Evolutionary conservation across 2,888 invertebrate species (phyloP), one percentile per base, ranked within the genome.

Genomic region (Eupithecia tripunctaria): DNA sequence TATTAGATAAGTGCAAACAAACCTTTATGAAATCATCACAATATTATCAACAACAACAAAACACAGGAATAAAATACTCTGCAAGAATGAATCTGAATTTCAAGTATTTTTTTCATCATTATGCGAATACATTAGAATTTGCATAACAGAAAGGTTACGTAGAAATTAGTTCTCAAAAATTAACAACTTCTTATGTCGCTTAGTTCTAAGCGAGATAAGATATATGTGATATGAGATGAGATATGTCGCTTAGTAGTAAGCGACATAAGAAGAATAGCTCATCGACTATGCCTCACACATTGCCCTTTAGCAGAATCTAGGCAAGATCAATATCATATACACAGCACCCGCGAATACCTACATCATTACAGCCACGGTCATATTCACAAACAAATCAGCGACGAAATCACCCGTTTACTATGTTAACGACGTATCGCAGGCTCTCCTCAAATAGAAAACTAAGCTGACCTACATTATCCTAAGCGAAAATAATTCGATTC

Each of bases 401-500:
- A 72, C 73, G 71, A 75, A 78, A 76, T 75, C 74, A 73, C 71
- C 64, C 74, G 73, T 76, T 79, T 76, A 74, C 76, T 36, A 78
- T 74, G 75, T 78, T 74, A 76, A 78, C 75, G 72, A 73, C 68
- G 73, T 73, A 68, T 75, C 76, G 76, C 71, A 76, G 76, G 70
- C 67, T 60, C 67, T 69, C 70, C 67, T 71, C 74, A 72, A 76
- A 78, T 76, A 78, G 73, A 76, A 76, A 76, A 78, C 71, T 36
- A 76, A 78, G 77, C 78, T 79, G 79, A 79, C 79, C 79, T 77
- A 79, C 70, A 78, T 79, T 75, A 76, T 76, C 64, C 64, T 36
- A 56, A 73, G 68, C 73, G 73, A 75, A 79, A 76, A 79, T 75
- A 76, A 75, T 72, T 68, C 68, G 65, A 71, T 68, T 67, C 63